phyloP scores from a whole-genome alignment of 2,888 invertebrate species.

The Scaptodrosophila latifasciaeformis region DNA sequence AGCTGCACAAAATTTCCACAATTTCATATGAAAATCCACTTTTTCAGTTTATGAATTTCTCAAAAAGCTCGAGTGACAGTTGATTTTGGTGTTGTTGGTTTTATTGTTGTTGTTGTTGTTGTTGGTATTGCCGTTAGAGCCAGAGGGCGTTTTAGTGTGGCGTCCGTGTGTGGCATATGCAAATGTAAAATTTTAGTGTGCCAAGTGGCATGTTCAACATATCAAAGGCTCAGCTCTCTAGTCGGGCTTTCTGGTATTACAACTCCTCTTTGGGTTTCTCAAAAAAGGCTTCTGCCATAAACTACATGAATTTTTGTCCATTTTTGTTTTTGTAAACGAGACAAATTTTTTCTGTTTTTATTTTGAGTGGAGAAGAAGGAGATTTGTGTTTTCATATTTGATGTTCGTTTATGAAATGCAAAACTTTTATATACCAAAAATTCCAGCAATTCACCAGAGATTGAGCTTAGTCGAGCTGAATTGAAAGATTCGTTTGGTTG shows the following conservation, averaged over 20 bases:
- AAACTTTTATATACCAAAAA: no score
- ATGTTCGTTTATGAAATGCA: no score
- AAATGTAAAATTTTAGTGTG: conserved; percentile 53
- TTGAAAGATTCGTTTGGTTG: no score
- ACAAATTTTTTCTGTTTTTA: no score
- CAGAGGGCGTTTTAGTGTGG: neutral
- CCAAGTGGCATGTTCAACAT: conserved; percentile 65
- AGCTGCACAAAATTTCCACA: conserved; percentile 40
- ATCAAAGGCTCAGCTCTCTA: conserved; percentile 47
- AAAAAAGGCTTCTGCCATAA: conserved; percentile 12
- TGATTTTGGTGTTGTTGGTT: conserved; percentile 20
- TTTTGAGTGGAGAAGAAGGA: no score
- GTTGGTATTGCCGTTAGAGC: conserved; percentile 10
- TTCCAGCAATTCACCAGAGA: no score
- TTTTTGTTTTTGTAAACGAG: no score
- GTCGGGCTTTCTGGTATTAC: neutral
- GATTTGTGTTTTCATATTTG: no score
- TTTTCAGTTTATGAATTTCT: conserved; percentile 67
- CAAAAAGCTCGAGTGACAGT: conserved; percentile 66
- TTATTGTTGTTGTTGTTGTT: conserved; percentile 10
- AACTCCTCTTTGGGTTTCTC: conserved; percentile 6
- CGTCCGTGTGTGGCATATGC: conserved; percentile 39
- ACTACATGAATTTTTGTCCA: no score
- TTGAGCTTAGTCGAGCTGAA: no score
- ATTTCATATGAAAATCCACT: conserved; percentile 66